Evolutionary conservation across 2,797 vertebrate genomes (phyloP).

Genomic region (Gymnocypris eckloni): DNA sequence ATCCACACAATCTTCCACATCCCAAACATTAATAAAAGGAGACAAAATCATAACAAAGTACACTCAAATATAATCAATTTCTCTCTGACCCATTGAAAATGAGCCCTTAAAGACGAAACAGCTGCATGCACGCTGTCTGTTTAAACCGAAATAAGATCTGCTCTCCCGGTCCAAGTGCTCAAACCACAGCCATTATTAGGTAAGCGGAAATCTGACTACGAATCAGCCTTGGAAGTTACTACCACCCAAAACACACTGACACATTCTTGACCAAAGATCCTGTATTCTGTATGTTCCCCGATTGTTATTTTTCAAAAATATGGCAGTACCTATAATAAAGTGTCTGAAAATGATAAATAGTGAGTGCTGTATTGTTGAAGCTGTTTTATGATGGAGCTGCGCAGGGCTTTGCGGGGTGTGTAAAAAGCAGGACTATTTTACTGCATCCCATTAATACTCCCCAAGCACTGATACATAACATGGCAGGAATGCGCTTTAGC

Average conservation of each 20-base stretch:
- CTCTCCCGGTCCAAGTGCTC: background rate
- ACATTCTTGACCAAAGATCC: constrained; percentile 22
- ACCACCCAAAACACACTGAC: constrained; percentile 3
- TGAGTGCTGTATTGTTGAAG: constrained; percentile 27
- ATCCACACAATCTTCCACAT: constrained; percentile 41
- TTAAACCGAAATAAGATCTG: constrained; percentile 2
- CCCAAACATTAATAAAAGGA: constrained; percentile 38
- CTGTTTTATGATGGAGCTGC: constrained; percentile 44
- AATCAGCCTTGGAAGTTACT: constrained; percentile 19
- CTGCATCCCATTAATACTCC: constrained; percentile 62
- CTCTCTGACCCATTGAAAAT: constrained; percentile 28
- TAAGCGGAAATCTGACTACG: constrained; percentile 24
- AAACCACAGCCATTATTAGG: constrained; percentile 11
- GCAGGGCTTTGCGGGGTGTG: constrained; percentile 40
- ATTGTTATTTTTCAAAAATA: constrained; percentile 13
- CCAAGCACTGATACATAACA: constrained; percentile 67
- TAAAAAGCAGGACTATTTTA: constrained; percentile 59
- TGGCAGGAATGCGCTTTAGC: constrained; percentile 69
- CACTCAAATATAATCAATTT: background rate
- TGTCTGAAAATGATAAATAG: constrained; percentile 21
- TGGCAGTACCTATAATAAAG: constrained; percentile 40
- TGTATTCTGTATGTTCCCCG: constrained; percentile 1
- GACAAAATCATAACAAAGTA: constrained; percentile 38
- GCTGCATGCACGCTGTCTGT: background rate
- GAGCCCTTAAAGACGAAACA: constrained; percentile 14